phyloP scores from a whole-genome alignment of 2,113 vertebrate genomes.

The Calcarius ornatus region DNA sequence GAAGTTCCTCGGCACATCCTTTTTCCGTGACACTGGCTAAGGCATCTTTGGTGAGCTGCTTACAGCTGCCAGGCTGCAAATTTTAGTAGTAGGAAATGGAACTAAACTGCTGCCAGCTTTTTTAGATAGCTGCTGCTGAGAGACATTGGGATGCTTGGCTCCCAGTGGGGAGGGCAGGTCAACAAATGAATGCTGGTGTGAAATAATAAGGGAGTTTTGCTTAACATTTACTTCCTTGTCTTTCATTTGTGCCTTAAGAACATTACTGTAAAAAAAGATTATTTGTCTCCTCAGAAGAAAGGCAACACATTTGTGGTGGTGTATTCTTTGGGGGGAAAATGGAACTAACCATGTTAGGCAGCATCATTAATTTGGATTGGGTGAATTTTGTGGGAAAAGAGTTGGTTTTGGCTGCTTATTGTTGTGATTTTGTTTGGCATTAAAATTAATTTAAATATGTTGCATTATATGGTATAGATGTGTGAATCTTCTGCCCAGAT shows the following conservation, averaged over 20 bases:
- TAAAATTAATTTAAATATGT: not conserved
- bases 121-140: not conserved
- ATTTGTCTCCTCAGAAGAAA: not conserved
- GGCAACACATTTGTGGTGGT: not conserved
- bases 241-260: not conserved
- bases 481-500: not conserved
- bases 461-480: fast-evolving
- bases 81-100: not conserved
- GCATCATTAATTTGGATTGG: not conserved
- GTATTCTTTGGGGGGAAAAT: not conserved
- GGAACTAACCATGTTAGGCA: not conserved
- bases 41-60: not conserved
- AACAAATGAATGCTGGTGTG: not conserved
- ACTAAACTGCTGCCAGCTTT: not conserved
- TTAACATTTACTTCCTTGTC: not conserved
- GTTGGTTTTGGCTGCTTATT: not conserved
- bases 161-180: not conserved
- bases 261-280: not conserved
- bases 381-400: not conserved
- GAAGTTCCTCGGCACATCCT: not conserved
- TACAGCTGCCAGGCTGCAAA: fast-evolving
- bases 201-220: not conserved
- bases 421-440: not conserved
- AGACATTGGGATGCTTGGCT: not conserved
- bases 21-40: not conserved